Base-by-base conservation (phyloP, 2,113 vertebrate species). In the Probosciger aterrimus region DNA sequence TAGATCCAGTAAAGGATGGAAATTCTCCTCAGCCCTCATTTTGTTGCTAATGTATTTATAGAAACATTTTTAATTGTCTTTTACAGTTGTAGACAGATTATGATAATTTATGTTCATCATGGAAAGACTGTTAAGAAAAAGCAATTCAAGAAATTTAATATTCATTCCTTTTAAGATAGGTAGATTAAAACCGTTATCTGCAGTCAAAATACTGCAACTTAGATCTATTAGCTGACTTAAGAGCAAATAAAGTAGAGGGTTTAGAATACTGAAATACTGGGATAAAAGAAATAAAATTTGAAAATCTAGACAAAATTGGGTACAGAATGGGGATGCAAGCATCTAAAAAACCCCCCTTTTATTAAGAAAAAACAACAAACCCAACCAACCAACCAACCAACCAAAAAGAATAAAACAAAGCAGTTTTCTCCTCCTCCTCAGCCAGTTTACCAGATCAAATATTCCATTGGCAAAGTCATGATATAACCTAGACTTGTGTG, bases 311-410 rank as follows among this genome's bases (percentile, higher is more conserved):
- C 4, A 49, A 86, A 92, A 88, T 55, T 53, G 57, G 9, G 12
- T 20, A 63, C 90, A 77, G 5, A 63, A 7, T 47, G 18, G 14
- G 4, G 4, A 15, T 50, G 4, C 30, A 9, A 90, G 18, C 13
- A 28, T 20, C 44, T 8, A 18, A 63, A 2, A 62, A 44, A 57
- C 23, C 0, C 8, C 1, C 11, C 9, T 60, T 46, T 52, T 1
- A 14, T 14, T 59, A 23, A 75, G 18, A 82, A 17, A 49, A 18
- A 52, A 23, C 18, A 14, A 33, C 10, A 55, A 10, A 14, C 33
- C 33, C 55, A n/a, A n/a, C 20, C 57, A 59, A 59, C 33, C 55
- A n/a, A n/a, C 20, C 57, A 59, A 59, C 4, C 14, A 59, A 35
- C 14, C 57, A 59, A 59, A 59, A 16, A 24, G 20, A 59, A 15